These are phyloP conservation scores for Ophion ventricosus DNA, from an alignment of 2,888 invertebrate species.

Conservation along the genomic window DNA sequence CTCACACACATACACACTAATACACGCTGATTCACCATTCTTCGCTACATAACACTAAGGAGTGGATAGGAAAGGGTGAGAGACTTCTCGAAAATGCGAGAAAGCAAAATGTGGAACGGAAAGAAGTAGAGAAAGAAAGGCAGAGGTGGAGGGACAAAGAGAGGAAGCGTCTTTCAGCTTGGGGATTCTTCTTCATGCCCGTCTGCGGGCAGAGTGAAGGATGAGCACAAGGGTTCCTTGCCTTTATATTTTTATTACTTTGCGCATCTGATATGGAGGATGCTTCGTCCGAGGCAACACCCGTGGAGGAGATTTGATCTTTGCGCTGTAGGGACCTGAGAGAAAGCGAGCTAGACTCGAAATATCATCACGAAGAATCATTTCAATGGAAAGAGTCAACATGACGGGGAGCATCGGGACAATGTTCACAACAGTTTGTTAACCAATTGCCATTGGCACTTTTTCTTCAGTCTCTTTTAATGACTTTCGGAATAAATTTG, in stretches of 20 bases:
- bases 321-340: not conserved
- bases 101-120: slow-evolving; percentile 14
- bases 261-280: not conserved
- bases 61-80: slow-evolving; percentile 11
- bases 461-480: not conserved
- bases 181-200: slow-evolving; percentile 28
- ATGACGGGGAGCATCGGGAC: not conserved
- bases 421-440: too few species aligned
- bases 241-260: slow-evolving; percentile 11
- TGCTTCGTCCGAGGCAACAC: not conserved
- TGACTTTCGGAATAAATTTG: not conserved
- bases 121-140: not conserved
- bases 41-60: not conserved
- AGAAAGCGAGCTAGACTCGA: not conserved
- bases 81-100: slow-evolving; percentile 8
- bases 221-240: slow-evolving; percentile 4
- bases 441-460: not conserved
- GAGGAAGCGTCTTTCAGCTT: slow-evolving; percentile 12
- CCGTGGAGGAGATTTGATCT: not conserved
- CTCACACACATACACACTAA: too few species aligned
- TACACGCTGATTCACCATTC: not conserved
- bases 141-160: slow-evolving; percentile 1
- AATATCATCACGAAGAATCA: not conserved
- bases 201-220: slow-evolving; percentile 26
- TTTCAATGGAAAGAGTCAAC: not conserved